Percentiles rank a stretch among this genome's conserved stretches.
Evolutionary conservation across 2,888 invertebrate species (phyloP).

Genomic region (Lasioglossum pauxillum): DNA sequence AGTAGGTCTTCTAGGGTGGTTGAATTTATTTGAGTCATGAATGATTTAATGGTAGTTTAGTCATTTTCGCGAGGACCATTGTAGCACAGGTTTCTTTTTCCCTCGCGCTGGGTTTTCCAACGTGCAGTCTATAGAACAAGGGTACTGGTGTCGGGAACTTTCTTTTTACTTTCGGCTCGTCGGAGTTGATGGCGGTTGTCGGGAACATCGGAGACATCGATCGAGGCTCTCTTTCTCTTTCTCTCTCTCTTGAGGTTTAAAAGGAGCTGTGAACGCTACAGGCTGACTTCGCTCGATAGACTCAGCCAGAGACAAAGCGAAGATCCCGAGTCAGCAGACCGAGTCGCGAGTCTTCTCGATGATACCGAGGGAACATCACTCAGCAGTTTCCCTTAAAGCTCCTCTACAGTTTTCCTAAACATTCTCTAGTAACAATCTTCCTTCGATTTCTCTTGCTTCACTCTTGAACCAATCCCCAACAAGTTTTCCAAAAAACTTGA

Average conservation of each 20-base stretch:
- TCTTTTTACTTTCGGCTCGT: conserved; percentile 1
- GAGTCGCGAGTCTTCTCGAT: conserved; percentile 44
- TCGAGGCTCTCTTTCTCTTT: conserved; percentile 16
- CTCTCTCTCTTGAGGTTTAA: conserved; percentile 8
- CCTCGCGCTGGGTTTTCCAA: background rate
- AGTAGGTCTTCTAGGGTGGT: no score
- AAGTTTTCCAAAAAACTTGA: background rate
- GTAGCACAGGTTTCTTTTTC: background rate
- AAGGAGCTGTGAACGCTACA: conserved; percentile 49
- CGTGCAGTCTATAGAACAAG: background rate
- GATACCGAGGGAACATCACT: conserved; percentile 45
- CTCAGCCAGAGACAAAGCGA: conserved; percentile 55
- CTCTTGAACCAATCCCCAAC: background rate
- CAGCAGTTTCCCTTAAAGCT: conserved; percentile 55
- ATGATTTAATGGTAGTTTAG: background rate
- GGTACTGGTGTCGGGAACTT: conserved; percentile 1
- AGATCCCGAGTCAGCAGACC: conserved; percentile 54
- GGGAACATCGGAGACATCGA: conserved; percentile 34
- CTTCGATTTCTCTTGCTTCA: background rate
- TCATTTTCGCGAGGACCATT: background rate
- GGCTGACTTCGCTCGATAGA: conserved; percentile 47
- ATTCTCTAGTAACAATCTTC: background rate
- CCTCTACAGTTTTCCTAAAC: conserved; percentile 15
- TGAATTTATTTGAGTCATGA: background rate
- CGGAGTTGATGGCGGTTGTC: conserved; percentile 11